Evolutionary conservation across 2,113 vertebrate genomes (phyloP).

Genomic region (Corythornis vintsioides): DNA sequence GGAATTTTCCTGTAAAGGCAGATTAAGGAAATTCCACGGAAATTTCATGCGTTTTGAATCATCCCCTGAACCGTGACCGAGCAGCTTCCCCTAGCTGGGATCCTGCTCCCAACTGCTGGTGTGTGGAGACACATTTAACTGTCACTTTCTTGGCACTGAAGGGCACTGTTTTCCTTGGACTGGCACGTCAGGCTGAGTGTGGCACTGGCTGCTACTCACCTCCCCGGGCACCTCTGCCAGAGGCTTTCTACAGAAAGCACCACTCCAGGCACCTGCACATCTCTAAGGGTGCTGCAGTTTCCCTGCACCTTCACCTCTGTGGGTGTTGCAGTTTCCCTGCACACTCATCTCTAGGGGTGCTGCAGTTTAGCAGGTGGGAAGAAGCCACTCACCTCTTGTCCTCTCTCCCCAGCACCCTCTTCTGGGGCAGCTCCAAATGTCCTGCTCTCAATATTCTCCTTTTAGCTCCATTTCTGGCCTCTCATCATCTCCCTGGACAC

Average conservation of each 20-base stretch:
- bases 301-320: too few relatives aligned
- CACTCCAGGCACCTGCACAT: neutral
- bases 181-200: accelerated
- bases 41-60: slow-evolving; percentile 66
- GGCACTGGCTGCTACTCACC: accelerated
- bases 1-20: slow-evolving; percentile 66
- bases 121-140: slow-evolving; percentile 22
- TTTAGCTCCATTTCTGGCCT: neutral
- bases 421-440: neutral
- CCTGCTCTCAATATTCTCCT: neutral
- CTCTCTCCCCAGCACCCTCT: neutral
- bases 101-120: neutral
- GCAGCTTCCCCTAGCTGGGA: slow-evolving; percentile 40
- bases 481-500: neutral
- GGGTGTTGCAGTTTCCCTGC: too few relatives aligned
- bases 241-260: neutral
- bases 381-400: accelerated
- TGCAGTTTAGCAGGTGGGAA: neutral
- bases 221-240: neutral
- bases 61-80: slow-evolving; percentile 50
- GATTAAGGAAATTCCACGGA: slow-evolving; percentile 68
- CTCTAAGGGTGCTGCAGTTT: too few relatives aligned
- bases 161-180: neutral
- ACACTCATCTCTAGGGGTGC: too few relatives aligned
- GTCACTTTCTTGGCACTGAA: neutral